Evolutionary conservation across 1,140 invertebrate species (phyloP).

Genomic region (Drosophila orosa): DNA sequence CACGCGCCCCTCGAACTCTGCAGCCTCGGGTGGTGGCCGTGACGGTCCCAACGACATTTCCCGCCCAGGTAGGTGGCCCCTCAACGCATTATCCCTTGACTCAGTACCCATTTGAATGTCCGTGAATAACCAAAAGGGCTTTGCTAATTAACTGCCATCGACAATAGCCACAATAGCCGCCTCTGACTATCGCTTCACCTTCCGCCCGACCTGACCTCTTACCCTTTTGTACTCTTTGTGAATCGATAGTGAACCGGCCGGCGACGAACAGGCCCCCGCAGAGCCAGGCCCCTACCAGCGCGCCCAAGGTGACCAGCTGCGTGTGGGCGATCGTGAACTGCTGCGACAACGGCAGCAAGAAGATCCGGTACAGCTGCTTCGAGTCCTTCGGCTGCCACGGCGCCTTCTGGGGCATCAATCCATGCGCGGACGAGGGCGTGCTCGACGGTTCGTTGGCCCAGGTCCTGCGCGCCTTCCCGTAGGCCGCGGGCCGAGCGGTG

Average conservation of each 20-base stretch:
- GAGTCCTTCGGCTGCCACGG: conserved; percentile 87
- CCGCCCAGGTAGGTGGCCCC: conserved; percentile 16
- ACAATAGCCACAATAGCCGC: not conserved
- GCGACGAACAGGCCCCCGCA: not conserved
- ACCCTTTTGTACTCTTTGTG: conserved; percentile 29
- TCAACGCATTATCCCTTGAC: too few relatives aligned
- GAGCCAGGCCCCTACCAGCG: conserved; percentile 15
- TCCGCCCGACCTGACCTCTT: conserved; percentile 17
- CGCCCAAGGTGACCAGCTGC: conserved; percentile 85
- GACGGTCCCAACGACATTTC: not conserved
- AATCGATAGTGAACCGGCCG: conserved; percentile 4
- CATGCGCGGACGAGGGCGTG: conserved; percentile 85
- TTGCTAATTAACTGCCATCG: conserved; percentile 19
- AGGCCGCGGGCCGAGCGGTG: not conserved
- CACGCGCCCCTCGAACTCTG: not conserved
- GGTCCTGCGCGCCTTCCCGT: conserved; percentile 27
- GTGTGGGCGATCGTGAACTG: conserved; percentile 89
- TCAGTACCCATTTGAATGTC: conserved; percentile 5
- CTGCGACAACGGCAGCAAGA: conserved; percentile 85
- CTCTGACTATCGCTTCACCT: conserved; percentile 27
- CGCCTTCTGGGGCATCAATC: conserved; percentile 87
- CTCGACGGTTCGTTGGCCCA: conserved; percentile 68
- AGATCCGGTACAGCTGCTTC: conserved; percentile 87
- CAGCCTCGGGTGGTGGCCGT: not conserved
- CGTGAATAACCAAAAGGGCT: conserved; percentile 34